phyloP scores from a whole-genome alignment of 1,140 invertebrate species.

The Meloidogyne chitwoodi region DNA sequence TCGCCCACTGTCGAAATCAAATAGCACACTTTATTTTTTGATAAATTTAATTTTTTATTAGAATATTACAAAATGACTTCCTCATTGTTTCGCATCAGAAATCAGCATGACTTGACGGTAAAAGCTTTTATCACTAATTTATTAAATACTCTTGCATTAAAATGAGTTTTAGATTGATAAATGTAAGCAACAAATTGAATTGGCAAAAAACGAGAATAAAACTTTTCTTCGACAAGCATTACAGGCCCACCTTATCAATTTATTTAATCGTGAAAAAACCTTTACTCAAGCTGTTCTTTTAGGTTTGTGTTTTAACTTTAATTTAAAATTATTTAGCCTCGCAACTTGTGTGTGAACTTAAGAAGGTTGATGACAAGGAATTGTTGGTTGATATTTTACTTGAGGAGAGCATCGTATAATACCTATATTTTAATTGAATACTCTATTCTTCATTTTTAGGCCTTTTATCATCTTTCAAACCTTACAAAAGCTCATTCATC shows the following conservation, averaged over 20 bases:
- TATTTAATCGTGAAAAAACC: conserved; percentile 51
- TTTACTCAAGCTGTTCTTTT: conserved; percentile 45
- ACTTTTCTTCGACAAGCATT: conserved; percentile 93
- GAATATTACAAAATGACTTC: too few relatives aligned
- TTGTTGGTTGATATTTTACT: conserved; percentile 89
- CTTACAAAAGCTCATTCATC: conserved; percentile 78
- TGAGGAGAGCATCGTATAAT: conserved; percentile 74
- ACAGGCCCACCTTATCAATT: conserved; percentile 66
- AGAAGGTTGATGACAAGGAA: conserved; percentile 98
- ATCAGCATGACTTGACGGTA: too few relatives aligned
- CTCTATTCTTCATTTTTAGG: conserved; percentile 63
- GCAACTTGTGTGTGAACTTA: conserved; percentile 83
- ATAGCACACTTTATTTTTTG: too few relatives aligned
- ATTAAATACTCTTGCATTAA: too few relatives aligned
- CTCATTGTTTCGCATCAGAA: too few relatives aligned
- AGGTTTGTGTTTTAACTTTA: conserved; percentile 33
- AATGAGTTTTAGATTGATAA: conserved; percentile 62
- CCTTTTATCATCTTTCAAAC: conserved; percentile 93
- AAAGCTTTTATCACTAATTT: too few relatives aligned
- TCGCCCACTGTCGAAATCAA: too few relatives aligned
- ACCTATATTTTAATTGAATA: neutral
- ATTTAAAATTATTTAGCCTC: conserved; percentile 64
- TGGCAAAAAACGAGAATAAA: conserved; percentile 93
- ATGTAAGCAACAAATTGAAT: conserved; percentile 93
- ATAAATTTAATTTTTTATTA: too few relatives aligned